Base-by-base conservation (phyloP, 2,797 vertebrate genomes). In the Sebastes oblongus region DNA sequence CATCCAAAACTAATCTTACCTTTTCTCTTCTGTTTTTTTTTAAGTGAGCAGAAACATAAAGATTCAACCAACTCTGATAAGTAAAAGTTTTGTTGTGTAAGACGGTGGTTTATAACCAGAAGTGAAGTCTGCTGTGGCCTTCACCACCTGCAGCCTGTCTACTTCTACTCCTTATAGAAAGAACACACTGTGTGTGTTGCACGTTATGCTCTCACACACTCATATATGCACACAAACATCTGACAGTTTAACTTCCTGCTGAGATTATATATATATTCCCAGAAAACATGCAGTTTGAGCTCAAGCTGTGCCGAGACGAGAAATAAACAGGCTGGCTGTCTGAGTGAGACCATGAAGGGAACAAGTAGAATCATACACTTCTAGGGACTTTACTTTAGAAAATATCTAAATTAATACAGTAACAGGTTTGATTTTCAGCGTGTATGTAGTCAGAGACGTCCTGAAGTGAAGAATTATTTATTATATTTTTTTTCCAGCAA, bases 201-300 rank as follows among this genome's bases (percentile, higher is more conserved):
- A 8, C 10, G 0, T 20, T 24, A 3, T 11, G 25, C 58, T 46
- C 60, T 62, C 50, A 66, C 54, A 25, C 54, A 16, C 39, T 46
- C 8, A 8, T 10, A 29, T 1, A 29, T 29, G 13, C 39, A 20
- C 46, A 20, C 46, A 27, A 11, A 61, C n/a, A 0, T 25, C 16
- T 55, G n/a, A 70, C 25, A 34, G 11, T 25, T 32, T 18, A 18
- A 36, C 59, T 66, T 71, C 60, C 61, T 75, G 60, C 71, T 55
- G 22, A 39, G 52, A 14, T 39, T 22, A 36, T 22, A 13, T 66
- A 42, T 71, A 67, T 50, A 18, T 30, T 22, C 39, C n/a, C 18
- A 13, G 39, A 73, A 68, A 73, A 76, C 22, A 8, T 22, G 14
- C 73, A 74, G 77, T 69, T 66, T 16, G 73, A 80, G 68, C 50